Percentiles rank a stretch among this genome's conserved stretches.
Evolutionary conservation across 2,113 vertebrate species (phyloP).

Genomic region (Theristicus caerulescens): DNA sequence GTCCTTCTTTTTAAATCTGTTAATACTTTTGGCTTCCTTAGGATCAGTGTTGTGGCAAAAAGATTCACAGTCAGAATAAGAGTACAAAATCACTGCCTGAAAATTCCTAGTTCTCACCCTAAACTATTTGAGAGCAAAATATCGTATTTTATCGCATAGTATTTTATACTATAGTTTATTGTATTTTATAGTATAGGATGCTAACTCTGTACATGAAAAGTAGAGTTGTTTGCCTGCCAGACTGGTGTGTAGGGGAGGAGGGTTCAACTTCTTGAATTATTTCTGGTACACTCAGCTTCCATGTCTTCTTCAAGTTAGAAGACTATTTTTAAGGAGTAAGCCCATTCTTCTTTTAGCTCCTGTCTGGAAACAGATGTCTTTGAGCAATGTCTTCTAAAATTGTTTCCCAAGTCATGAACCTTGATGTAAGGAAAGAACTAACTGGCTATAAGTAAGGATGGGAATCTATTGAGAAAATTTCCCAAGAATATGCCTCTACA

Average conservation of each 20-base stretch:
- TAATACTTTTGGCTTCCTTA: not conserved
- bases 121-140: not conserved
- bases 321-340: not conserved
- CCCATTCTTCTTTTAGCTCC: not conserved
- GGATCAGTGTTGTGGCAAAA: not conserved
- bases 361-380: not conserved
- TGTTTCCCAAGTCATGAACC: not conserved
- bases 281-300: not conserved
- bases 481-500: not conserved
- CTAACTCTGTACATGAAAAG: not conserved
- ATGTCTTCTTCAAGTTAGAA: not conserved
- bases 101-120: not conserved
- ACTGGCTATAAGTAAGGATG: not conserved
- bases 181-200: not conserved
- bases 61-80: not conserved
- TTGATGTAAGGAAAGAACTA: not conserved
- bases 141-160: not conserved
- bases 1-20: not conserved
- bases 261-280: not conserved
- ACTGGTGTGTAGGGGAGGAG: accelerated
- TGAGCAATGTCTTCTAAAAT: not conserved
- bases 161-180: not conserved
- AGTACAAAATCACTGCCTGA: not conserved
- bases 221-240: not conserved
- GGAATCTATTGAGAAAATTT: not conserved